These are phyloP conservation scores for Florisuga fusca DNA, from an alignment of 2,797 vertebrate genomes.

Conservation along the genomic window DNA sequence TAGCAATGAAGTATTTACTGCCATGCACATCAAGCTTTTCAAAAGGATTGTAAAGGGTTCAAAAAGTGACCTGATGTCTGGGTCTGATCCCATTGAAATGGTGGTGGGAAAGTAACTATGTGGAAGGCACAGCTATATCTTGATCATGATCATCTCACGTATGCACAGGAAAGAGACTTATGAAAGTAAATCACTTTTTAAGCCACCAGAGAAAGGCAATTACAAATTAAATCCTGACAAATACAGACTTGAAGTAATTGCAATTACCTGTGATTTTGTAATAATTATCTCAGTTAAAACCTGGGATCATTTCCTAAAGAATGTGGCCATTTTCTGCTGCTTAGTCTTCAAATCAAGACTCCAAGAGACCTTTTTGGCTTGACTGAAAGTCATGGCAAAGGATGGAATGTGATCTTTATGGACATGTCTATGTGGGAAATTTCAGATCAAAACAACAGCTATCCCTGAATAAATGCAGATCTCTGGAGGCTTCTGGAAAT, in stretches of 20 bases:
- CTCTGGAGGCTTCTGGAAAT: neutral
- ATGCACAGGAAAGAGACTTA: neutral
- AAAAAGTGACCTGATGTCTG: neutral
- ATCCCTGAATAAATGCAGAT: neutral
- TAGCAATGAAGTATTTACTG: neutral
- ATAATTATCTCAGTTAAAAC: neutral
- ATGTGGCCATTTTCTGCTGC: neutral
- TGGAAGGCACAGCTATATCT: neutral
- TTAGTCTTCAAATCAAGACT: neutral
- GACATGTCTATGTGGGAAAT: neutral
- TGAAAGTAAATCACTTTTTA: neutral
- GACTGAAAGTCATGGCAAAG: neutral
- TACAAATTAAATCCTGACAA: neutral
- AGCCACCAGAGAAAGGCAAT: neutral
- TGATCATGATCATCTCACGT: neutral
- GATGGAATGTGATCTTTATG: neutral
- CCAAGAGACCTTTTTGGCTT: neutral
- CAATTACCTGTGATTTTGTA: neutral
- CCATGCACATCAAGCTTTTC: neutral
- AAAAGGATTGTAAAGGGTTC: neutral
- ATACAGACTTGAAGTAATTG: neutral
- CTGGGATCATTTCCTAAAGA: neutral
- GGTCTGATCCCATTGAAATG: neutral
- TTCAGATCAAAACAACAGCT: neutral
- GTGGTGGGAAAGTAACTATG: neutral